These are phyloP conservation scores for Mnemiopsis leidyi DNA, from an alignment of 37 sponge, comb jelly and placozoan species.

Conservation along the genomic window DNA sequence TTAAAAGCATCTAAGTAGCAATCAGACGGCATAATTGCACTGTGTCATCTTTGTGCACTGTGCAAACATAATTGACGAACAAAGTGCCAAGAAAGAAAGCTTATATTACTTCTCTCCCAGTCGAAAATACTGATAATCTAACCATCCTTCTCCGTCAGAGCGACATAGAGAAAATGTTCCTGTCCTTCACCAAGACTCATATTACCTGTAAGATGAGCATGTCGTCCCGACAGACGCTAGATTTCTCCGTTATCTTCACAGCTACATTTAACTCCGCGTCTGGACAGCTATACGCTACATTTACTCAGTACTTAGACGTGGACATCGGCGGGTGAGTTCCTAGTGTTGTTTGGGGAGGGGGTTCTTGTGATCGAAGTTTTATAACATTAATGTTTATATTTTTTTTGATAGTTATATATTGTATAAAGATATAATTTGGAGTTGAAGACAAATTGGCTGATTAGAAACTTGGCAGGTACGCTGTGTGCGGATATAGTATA, in stretches of 20 bases:
- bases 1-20: neutral
- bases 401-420: too few relatives aligned
- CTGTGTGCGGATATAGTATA: neutral
- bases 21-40: neutral
- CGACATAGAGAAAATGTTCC: conserved; percentile 22
- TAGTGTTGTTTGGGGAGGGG: too few relatives aligned
- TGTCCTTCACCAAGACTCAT: conserved; percentile 22
- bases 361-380: too few relatives aligned
- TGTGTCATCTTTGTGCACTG: neutral
- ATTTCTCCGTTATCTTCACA: neutral
- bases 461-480: conserved; percentile 7
- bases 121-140: too few relatives aligned
- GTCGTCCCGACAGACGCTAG: neutral
- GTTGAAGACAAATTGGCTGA: too few relatives aligned
- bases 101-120: too few relatives aligned
- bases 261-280: neutral
- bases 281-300: neutral
- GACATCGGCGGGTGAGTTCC: conserved; percentile 25
- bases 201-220: neutral
- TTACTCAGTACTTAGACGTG: conserved; percentile 19
- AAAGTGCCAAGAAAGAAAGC: neutral
- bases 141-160: conserved; percentile 15
- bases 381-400: too few relatives aligned
- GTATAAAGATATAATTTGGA: too few relatives aligned
- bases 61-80: neutral